Base-by-base conservation (phyloP, 2,888 invertebrate species). In the Amphipyra tragopoginis region DNA sequence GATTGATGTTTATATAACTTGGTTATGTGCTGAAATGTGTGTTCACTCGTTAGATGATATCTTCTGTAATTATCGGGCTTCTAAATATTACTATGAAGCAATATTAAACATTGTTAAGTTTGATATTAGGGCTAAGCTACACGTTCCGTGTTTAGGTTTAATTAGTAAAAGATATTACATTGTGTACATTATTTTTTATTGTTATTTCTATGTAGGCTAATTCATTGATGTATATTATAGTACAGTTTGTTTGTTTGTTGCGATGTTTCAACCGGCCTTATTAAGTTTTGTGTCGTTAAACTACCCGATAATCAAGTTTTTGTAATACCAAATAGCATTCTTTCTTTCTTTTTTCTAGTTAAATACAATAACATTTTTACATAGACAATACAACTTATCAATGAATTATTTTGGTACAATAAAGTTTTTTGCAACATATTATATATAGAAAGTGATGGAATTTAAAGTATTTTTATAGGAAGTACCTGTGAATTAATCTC, bases 1-100 rank as follows among this genome's bases (percentile, higher is more conserved):
- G 98, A 98, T 96, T 98, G 96, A 97, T 78, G 71, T 65, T 61
- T 64, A 51, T 62, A 57, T 21, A 50, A 72, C 60, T 42, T 21
- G 33, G 49, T 64, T 72, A 78, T 73, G 78, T 77, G 78, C 74
- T 80, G 76, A 75, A 83, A 83, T 81, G 87, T 91, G 93, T 93
- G 93, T 92, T 93, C 91, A 92, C 86, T 89, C 80, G 83, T 86
- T 88, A 86, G 77, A 77, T 47, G 50, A 51, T 65, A 50, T 70
- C 63, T 77, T 58, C 61, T 76, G 65, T 83, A 86, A 86, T 85
- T 52, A 58, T 77, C 58, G 74, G 79, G 84, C 89, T 87, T 88
- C 80, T 71, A 51, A 78, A 80, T 66, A 76, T 77, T 71, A 81
- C 81, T 82, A 84, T 76, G 80, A 80, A 91, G 91, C 92, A 90